These are phyloP conservation scores for Mechanitis mazaeus DNA, from an alignment of 2,888 invertebrate genomes.

Conservation along the genomic window DNA sequence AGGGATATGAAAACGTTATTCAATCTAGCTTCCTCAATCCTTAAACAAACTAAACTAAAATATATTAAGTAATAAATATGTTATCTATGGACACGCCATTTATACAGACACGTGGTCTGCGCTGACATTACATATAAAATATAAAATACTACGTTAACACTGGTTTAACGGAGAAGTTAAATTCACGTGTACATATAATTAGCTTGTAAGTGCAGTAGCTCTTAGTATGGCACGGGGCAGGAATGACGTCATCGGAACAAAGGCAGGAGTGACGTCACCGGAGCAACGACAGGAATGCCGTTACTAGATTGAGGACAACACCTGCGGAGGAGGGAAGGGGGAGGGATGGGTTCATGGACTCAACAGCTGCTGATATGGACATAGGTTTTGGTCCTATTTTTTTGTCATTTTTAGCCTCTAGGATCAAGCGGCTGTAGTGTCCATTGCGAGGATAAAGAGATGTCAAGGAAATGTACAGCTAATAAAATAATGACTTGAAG, in stretches of 20 bases:
- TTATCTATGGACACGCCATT: slow-evolving; percentile 13
- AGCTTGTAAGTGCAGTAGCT: not conserved
- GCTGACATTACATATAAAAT: not conserved
- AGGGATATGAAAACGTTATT: not conserved
- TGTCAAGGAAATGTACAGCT: not conserved
- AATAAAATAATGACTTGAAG: slow-evolving; percentile 4
- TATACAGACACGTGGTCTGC: slow-evolving; percentile 14
- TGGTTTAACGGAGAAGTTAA: not conserved
- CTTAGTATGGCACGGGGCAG: not conserved
- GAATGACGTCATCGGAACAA: slow-evolving; percentile 11
- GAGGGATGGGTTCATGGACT: slow-evolving; percentile 9
- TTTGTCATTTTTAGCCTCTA: not conserved
- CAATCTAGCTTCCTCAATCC: not conserved
- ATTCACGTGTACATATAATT: slow-evolving; percentile 4
- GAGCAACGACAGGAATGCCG: slow-evolving; percentile 2
- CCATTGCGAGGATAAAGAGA: not conserved
- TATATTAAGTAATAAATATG: not conserved
- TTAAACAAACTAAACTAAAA: too few species aligned
- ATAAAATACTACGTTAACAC: too few species aligned
- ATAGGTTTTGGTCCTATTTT: too few species aligned
- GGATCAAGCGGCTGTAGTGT: not conserved
- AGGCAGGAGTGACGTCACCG: not conserved
- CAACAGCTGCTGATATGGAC: not conserved
- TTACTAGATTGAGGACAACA: slow-evolving; percentile 33
- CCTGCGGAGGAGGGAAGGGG: slow-evolving; percentile 33